Percentiles rank a stretch among this genome's conserved stretches.
Conservation (phyloP, 2,113 vertebrate species). For the Martes martes region DNA sequence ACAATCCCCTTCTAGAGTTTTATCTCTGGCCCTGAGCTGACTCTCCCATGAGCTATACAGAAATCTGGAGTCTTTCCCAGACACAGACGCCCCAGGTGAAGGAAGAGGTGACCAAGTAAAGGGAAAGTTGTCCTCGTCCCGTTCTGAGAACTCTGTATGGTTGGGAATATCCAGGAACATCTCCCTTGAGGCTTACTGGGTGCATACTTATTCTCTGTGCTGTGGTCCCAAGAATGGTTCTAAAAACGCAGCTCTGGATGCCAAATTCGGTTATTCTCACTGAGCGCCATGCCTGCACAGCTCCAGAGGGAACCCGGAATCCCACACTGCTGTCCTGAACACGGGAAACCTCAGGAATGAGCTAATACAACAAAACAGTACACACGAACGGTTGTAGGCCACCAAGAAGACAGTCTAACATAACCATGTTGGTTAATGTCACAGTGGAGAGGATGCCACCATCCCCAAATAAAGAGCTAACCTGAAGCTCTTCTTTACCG, state of each 20-base stretch:
- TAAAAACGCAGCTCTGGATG: conserved; percentile 24
- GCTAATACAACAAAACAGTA: background rate
- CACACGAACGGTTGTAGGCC: background rate
- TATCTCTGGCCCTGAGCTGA: background rate
- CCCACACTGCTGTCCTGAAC: background rate
- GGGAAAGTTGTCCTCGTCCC: background rate
- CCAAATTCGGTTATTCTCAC: background rate
- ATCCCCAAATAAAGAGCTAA: background rate
- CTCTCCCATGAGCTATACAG: background rate
- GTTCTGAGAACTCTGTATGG: background rate
- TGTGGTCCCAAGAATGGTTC: background rate
- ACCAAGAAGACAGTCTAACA: background rate
- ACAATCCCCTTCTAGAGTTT: background rate
- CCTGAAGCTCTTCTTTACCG: background rate
- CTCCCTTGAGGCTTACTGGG: background rate
- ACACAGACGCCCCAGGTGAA: background rate
- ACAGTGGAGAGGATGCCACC: background rate
- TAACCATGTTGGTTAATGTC: background rate
- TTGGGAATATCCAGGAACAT: background rate
- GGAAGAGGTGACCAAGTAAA: background rate
- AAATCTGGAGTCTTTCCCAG: background rate
- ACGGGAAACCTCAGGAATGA: background rate
- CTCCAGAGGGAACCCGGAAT: background rate
- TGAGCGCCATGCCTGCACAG: background rate
- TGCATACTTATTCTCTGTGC: background rate